These are phyloP conservation scores for Myotis findleyi DNA, from an alignment of 2,797 vertebrate species.

Conservation along the genomic window DNA sequence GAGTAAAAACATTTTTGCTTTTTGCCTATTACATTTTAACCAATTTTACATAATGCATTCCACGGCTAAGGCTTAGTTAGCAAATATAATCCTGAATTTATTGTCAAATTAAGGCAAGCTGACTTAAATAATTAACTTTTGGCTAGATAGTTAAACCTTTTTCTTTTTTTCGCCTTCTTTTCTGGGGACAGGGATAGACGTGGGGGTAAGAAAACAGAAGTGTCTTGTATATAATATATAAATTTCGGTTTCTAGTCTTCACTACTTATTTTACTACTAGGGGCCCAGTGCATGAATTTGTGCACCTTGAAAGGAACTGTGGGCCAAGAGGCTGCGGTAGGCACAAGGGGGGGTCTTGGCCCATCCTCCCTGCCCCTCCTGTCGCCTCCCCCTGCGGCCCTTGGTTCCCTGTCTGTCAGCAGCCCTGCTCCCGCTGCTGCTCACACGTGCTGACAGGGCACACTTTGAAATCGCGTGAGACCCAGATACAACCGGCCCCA, in stretches of 20 bases:
- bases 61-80: background rate
- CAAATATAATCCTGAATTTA: background rate
- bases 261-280: conserved; percentile 13
- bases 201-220: background rate
- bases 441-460: too few species aligned
- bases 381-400: too few species aligned
- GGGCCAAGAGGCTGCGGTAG: too few species aligned
- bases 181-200: background rate
- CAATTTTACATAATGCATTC: background rate
- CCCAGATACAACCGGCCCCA: too few species aligned
- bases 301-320: too few species aligned
- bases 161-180: background rate
- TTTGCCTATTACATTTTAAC: background rate
- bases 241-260: background rate
- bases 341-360: too few species aligned
- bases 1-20: background rate
- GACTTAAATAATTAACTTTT: conserved; percentile 4
- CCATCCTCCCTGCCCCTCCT: too few species aligned
- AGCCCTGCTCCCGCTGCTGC: too few species aligned
- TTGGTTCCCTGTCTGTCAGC: too few species aligned
- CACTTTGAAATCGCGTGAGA: too few species aligned
- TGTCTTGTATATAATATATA: background rate
- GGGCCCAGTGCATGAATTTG: too few species aligned
- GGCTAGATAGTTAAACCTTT: conserved; percentile 8
- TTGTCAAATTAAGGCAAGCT: background rate